Conservation (phyloP, 2,888 invertebrate genomes). For the Catocala nupta region DNA sequence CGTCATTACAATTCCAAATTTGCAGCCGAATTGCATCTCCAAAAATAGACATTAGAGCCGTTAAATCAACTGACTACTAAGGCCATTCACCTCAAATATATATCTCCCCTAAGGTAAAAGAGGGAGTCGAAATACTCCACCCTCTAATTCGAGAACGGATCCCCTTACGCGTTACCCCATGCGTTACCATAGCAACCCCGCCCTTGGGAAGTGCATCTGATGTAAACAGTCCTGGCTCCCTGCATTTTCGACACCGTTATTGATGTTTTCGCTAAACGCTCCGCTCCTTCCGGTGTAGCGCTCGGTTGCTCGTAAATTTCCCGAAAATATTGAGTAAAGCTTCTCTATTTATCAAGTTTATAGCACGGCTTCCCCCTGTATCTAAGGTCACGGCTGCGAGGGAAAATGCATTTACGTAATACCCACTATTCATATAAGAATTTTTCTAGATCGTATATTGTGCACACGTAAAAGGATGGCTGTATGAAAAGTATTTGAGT, state of each 20-base stretch:
- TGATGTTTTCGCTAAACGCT: constrained; percentile 70
- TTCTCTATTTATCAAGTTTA: constrained; percentile 77
- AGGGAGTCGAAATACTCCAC: constrained; percentile 81
- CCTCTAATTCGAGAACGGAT: constrained; percentile 76
- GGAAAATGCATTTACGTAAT: constrained; percentile 64
- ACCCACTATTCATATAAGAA: constrained; percentile 44
- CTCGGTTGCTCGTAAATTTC: constrained; percentile 68
- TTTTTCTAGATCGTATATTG: constrained; percentile 31
- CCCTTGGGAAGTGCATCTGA: constrained; percentile 58
- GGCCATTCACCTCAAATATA: constrained; percentile 84
- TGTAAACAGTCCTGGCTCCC: constrained; percentile 67
- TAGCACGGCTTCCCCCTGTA: constrained; percentile 60
- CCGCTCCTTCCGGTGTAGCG: constrained; percentile 67
- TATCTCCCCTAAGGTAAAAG: constrained; percentile 80
- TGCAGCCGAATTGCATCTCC: constrained; percentile 60
- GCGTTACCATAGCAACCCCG: constrained; percentile 56
- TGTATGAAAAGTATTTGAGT: constrained; percentile 25
- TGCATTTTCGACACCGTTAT: constrained; percentile 74
- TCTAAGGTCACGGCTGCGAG: constrained; percentile 66
- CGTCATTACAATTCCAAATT: constrained; percentile 50
- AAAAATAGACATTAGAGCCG: constrained; percentile 58
- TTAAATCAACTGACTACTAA: constrained; percentile 55
- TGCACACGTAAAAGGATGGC: constrained; percentile 21
- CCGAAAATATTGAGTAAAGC: constrained; percentile 74
- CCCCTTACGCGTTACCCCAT: constrained; percentile 68